These are phyloP conservation scores for Pararge aegeria DNA, from an alignment of 1,140 invertebrate genomes.

Conservation along the genomic window DNA sequence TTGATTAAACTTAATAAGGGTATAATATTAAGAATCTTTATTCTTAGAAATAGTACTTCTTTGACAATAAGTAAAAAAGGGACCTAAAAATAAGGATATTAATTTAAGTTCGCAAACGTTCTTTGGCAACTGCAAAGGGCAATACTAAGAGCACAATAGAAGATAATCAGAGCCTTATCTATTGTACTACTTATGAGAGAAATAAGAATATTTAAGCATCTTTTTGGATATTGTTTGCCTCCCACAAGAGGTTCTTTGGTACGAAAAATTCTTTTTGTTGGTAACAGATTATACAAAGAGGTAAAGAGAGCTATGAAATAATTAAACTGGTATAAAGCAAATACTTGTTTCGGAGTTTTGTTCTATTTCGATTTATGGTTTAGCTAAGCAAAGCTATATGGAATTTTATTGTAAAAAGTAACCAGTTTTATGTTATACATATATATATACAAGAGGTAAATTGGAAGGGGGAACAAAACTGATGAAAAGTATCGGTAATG, in stretches of 20 bases:
- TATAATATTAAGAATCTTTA: too few relatives aligned
- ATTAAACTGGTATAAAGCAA: conserved; percentile 26
- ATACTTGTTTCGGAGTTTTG: conserved; percentile 14
- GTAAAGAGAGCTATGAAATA: conserved; percentile 29
- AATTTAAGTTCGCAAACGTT: neutral
- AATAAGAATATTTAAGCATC: conserved; percentile 32
- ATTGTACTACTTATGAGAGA: conserved; percentile 24
- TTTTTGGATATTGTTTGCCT: conserved; percentile 31
- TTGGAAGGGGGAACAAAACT: too few relatives aligned
- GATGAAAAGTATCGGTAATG: too few relatives aligned
- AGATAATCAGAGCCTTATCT: conserved; percentile 25
- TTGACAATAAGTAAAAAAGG: neutral
- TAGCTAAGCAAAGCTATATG: neutral
- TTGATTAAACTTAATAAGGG: too few relatives aligned
- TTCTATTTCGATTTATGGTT: conserved; percentile 2
- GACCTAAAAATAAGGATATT: neutral
- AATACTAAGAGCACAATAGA: conserved; percentile 22
- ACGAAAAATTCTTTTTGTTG: conserved; percentile 24
- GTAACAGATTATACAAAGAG: conserved; percentile 20
- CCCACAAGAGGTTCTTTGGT: conserved; percentile 32
- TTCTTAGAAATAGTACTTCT: too few relatives aligned
- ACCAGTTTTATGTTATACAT: too few relatives aligned
- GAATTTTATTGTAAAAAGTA: too few relatives aligned
- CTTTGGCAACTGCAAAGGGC: conserved; percentile 7
- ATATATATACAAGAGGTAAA: too few relatives aligned